Base-by-base conservation (phyloP, 2,113 vertebrate genomes). In the Morone chrysops region DNA sequence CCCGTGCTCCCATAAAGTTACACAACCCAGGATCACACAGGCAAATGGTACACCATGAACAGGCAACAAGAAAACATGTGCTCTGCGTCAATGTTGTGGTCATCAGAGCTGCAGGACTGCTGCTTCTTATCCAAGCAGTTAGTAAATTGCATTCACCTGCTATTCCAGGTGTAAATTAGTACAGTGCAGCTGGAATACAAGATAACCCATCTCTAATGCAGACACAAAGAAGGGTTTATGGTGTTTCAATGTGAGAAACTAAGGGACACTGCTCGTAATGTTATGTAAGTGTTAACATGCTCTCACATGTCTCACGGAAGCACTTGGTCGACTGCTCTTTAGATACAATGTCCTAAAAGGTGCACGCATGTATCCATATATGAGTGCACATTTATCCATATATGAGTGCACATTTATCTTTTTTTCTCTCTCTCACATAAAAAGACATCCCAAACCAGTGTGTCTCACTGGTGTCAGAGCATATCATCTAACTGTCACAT, bases 1-100 rank as follows among this genome's bases (percentile, higher is more conserved):
- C 83, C 85, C 20, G 66, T 87, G 89, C 79, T 89, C 82, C 81
- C 68, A 56, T 79, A 70, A 83, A 18, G 82, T 94, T 93, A 91
- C 80, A 89, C 87, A 91, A 94, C 78, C 60, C 67, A 54, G 76
- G 60, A 80, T 69, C 76, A 82, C 80, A 66, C 82, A 79, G 38
- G 76, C 54, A 60, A 59, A 81, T 7, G 62, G 68, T 31, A 20
- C 62, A 75, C 38, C 48, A 73, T 38, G 50, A 65, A 36, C 67
- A 68, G 31, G 25, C 68, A 78, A 56, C 72, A 62, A 48, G 45
- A 60, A 78, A 81, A 79, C 87, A 75, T 86, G 88, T 79, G 75
- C 50, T 36, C 17, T 25, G 13, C 20, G 13, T 53, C 56, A 9
- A 51, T 16, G 63, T 31, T 71, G 57, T 50, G 17, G 22, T 20